Percentiles rank a stretch among this genome's conserved stretches.
phyloP scores from a whole-genome alignment of 2,797 vertebrate genomes.

The Chiroxiphia lanceolata region DNA sequence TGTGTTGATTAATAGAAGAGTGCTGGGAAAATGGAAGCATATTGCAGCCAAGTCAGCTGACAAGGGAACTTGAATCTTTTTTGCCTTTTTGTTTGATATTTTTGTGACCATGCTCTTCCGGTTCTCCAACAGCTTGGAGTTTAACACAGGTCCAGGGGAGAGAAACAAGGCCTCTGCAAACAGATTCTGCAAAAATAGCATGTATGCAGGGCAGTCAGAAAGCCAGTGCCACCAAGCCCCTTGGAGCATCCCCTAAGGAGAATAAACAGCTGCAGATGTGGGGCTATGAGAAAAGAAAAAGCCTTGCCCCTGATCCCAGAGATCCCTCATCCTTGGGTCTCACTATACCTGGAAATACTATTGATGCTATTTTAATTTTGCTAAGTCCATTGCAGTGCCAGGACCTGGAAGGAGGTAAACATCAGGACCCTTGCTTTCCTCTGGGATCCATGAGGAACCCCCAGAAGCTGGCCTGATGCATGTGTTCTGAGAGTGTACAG shows the following conservation, averaged over 20 bases:
- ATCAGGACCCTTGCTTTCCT: neutral
- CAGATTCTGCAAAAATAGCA: neutral
- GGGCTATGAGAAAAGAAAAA: neutral
- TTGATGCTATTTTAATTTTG: neutral
- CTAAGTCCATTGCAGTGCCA: neutral
- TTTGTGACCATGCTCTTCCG: neutral
- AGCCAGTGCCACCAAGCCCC: neutral
- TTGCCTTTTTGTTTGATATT: neutral
- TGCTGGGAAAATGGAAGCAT: neutral
- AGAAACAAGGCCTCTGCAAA: neutral
- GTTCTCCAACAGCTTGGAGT: neutral
- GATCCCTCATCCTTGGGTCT: fast-evolving
- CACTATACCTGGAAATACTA: neutral
- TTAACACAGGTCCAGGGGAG: neutral
- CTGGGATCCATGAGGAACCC: neutral
- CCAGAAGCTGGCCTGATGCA: neutral
- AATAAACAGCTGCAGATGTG: neutral
- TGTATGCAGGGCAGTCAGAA: neutral
- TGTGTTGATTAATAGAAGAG: neutral
- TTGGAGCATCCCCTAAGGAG: neutral
- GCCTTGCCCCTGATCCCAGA: neutral
- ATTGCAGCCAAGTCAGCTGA: neutral
- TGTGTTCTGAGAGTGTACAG: neutral
- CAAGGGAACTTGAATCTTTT: neutral
- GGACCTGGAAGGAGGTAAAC: neutral